These are phyloP conservation scores for Deroptyus accipitrinus DNA, from an alignment of 2,113 vertebrate genomes.

Conservation along the genomic window DNA sequence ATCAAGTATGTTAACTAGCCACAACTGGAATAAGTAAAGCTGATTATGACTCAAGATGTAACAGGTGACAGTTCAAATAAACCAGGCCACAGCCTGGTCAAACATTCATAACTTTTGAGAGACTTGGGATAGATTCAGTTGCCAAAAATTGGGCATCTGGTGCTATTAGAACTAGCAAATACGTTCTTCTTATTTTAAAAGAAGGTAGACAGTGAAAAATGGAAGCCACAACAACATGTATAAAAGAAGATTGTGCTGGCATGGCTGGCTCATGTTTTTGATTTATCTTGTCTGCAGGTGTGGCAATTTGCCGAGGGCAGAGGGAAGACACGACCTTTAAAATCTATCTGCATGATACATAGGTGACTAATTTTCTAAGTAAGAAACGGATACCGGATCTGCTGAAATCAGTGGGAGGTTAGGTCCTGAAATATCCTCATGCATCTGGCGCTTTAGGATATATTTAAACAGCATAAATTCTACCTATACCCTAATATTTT, in stretches of 20 bases:
- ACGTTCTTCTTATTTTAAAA: neutral
- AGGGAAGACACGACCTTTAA: neutral
- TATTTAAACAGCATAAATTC: neutral
- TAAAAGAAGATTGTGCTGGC: neutral
- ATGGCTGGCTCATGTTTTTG: neutral
- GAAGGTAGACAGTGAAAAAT: neutral
- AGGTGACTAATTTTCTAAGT: constrained; percentile 11
- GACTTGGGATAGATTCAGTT: neutral
- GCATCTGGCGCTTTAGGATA: neutral
- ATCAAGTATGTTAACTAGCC: neutral
- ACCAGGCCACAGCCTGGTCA: neutral
- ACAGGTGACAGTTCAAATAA: neutral
- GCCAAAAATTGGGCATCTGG: neutral
- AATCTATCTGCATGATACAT: neutral
- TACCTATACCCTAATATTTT: neutral
- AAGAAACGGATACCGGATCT: neutral
- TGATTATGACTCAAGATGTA: neutral
- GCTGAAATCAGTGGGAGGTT: constrained; percentile 1
- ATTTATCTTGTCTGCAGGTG: neutral
- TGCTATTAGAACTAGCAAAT: neutral
- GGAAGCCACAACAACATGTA: neutral
- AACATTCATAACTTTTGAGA: neutral
- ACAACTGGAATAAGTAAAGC: neutral
- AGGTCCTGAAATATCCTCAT: constrained; percentile 16
- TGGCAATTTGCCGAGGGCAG: neutral